Evolutionary conservation across 1,140 invertebrate species (phyloP).

Genomic region (Drosophila asahinai): DNA sequence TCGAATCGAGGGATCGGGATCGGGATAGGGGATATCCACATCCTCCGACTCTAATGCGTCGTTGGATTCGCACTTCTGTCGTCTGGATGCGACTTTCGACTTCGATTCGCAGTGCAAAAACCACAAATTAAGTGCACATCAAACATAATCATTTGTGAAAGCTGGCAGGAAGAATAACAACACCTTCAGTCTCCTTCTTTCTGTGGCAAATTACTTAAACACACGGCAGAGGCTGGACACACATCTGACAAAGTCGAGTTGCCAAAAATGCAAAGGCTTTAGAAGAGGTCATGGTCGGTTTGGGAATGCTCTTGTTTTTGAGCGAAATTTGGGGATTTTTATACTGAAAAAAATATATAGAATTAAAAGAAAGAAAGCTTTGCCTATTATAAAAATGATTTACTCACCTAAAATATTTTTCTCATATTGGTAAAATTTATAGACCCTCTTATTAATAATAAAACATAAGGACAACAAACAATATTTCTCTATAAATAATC

Average conservation of each 20-base stretch:
- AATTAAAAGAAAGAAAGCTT: background rate
- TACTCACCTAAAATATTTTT: too few species aligned
- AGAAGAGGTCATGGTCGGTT: background rate
- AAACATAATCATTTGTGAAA: constrained; percentile 84
- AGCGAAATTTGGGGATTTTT: fast-evolving
- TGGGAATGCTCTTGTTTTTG: constrained; percentile 4
- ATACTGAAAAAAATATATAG: too few species aligned
- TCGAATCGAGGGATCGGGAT: constrained; percentile 42
- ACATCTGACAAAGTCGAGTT: constrained; percentile 17
- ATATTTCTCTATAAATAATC: background rate
- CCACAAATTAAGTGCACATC: constrained; percentile 82
- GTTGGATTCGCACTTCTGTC: constrained; percentile 70
- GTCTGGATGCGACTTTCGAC: constrained; percentile 13
- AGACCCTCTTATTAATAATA: too few species aligned
- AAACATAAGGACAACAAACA: fast-evolving
- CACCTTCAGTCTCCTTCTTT: constrained; percentile 53
- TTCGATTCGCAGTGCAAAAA: constrained; percentile 55
- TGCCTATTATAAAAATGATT: too few species aligned
- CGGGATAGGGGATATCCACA: constrained; percentile 2
- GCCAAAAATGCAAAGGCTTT: background rate
- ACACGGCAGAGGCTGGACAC: constrained; percentile 50
- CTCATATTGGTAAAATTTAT: too few species aligned
- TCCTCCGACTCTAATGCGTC: constrained; percentile 63
- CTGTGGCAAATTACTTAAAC: constrained; percentile 78
- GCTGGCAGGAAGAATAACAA: constrained; percentile 64